phyloP scores from a whole-genome alignment of 2,797 vertebrate genomes.

The Micromesistius poutassou region DNA sequence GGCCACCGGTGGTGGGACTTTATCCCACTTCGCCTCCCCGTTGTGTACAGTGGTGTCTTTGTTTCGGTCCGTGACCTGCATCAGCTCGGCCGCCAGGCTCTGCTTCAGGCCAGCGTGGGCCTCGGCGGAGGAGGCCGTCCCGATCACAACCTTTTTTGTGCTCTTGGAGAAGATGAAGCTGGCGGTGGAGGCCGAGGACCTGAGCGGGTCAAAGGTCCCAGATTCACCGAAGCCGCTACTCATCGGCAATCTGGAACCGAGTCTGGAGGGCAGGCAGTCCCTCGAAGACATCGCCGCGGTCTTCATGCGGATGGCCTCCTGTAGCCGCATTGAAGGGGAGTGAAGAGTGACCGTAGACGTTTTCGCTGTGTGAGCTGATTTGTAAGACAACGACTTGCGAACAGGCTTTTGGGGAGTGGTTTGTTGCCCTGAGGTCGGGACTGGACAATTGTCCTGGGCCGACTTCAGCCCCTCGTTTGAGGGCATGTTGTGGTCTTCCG shows the following conservation, averaged over 20 bases:
- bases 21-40: constrained; percentile 71
- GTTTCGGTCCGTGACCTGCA: constrained; percentile 78
- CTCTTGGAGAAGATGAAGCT: constrained; percentile 95
- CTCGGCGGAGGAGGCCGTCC: constrained; percentile 75
- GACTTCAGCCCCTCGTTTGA: constrained; percentile 25
- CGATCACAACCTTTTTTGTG: constrained; percentile 84
- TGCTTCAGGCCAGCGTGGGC: constrained; percentile 80
- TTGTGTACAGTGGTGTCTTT: constrained; percentile 52
- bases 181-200: constrained; percentile 85
- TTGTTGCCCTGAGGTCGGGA: constrained; percentile 51
- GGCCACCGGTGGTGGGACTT: constrained; percentile 89
- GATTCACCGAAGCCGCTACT: constrained; percentile 42
- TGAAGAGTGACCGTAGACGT: constrained; percentile 55
- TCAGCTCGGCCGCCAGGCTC: constrained; percentile 83
- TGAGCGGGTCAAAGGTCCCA: constrained; percentile 58
- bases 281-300: constrained; percentile 77
- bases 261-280: constrained; percentile 60
- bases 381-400: constrained; percentile 82
- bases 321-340: constrained; percentile 76
- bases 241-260: constrained; percentile 50
- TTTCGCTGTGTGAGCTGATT: constrained; percentile 63
- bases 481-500: constrained; percentile 58
- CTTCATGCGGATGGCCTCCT: constrained; percentile 85
- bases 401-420: constrained; percentile 84
- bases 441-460: constrained; percentile 39